These are phyloP conservation scores for Clepsis dumicolana DNA, from an alignment of 2,888 invertebrate genomes.

Conservation along the genomic window DNA sequence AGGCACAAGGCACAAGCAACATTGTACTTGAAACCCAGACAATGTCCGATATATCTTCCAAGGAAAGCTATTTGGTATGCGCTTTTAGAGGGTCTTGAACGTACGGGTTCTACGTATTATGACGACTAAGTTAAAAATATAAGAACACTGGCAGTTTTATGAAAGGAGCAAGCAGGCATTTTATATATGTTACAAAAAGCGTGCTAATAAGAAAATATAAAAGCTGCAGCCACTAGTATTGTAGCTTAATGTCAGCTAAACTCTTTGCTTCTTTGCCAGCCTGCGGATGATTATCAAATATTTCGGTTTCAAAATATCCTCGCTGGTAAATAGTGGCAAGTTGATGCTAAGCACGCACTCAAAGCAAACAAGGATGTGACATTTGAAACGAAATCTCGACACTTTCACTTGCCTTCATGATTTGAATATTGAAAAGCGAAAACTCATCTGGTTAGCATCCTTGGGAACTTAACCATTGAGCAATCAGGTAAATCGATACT, in stretches of 20 bases:
- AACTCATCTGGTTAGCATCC: slow-evolving; percentile 18
- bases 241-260: too few relatives aligned
- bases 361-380: slow-evolving; percentile 33
- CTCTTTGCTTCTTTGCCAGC: too few relatives aligned
- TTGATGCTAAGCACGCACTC: slow-evolving; percentile 31
- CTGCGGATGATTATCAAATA: not conserved
- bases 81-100: not conserved
- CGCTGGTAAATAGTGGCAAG: not conserved
- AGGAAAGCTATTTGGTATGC: not conserved
- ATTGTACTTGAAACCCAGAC: slow-evolving; percentile 5
- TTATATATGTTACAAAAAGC: too few relatives aligned
- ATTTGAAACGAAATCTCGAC: slow-evolving; percentile 35
- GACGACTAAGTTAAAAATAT: not conserved
- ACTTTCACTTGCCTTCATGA: slow-evolving; percentile 42
- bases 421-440: slow-evolving; percentile 45
- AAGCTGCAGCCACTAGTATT: too few relatives aligned
- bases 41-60: slow-evolving; percentile 1
- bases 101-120: not conserved
- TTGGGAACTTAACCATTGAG: not conserved
- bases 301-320: not conserved
- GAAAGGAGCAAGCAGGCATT: not conserved
- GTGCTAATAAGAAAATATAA: too few relatives aligned
- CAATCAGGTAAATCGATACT: slow-evolving; percentile 5
- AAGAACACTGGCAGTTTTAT: not conserved
- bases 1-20: not conserved